Conservation (phyloP, 2,797 vertebrate genomes). For the Cyclura pinguis region DNA sequence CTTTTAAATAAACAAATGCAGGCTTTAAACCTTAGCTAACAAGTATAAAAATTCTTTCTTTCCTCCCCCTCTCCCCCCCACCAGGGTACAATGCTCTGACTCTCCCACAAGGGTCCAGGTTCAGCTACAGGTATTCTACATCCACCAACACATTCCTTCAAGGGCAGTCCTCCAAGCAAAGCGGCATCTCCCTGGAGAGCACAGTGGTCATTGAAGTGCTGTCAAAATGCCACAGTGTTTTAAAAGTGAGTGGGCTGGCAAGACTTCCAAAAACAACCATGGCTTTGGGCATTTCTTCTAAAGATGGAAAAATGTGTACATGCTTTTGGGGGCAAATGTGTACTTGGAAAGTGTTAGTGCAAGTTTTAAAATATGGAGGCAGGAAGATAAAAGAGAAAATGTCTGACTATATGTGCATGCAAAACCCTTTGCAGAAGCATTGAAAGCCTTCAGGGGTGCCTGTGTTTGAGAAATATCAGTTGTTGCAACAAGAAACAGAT, state of each 20-base stretch:
- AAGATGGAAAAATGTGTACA: neutral
- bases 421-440: no score
- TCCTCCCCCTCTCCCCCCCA: neutral
- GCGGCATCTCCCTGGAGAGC: constrained; percentile 85
- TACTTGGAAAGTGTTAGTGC: neutral
- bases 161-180: constrained; percentile 74
- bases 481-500: no score
- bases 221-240: constrained; percentile 84
- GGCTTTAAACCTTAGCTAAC: no score
- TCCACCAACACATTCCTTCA: constrained; percentile 80
- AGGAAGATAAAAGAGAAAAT: no score
- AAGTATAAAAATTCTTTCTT: neutral
- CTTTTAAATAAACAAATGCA: no score
- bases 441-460: no score
- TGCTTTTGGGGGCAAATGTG: neutral
- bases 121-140: constrained; percentile 85
- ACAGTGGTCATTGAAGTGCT: constrained; percentile 82
- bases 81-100: constrained; percentile 60
- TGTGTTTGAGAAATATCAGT: no score
- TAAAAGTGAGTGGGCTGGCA: constrained; percentile 75
- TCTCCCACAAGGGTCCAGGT: constrained; percentile 76
- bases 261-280: neutral
- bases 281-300: neutral
- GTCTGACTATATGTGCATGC: no score
- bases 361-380: no score